phyloP scores from a whole-genome alignment of 2,797 vertebrate species.

The Gadopsis marmoratus region DNA sequence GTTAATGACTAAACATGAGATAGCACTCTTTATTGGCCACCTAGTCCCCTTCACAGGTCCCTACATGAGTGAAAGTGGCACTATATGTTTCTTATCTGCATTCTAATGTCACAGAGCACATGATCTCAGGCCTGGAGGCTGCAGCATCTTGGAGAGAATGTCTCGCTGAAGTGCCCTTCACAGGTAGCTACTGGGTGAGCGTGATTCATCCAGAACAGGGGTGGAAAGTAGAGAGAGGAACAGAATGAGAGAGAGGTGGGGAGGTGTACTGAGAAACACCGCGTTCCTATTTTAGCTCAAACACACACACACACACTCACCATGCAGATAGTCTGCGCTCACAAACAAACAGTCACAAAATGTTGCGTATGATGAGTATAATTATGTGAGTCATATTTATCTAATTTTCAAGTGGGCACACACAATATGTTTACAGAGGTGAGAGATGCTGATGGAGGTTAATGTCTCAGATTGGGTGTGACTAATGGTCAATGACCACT shows the following conservation, averaged over 20 bases:
- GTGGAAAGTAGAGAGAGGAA: neutral
- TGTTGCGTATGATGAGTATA: slow-evolving; percentile 31
- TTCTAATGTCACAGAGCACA: slow-evolving; percentile 29
- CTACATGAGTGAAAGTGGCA: slow-evolving; percentile 18
- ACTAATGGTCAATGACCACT: slow-evolving; percentile 51
- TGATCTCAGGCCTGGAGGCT: slow-evolving; percentile 26
- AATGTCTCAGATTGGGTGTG: slow-evolving; percentile 49
- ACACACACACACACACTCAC: neutral
- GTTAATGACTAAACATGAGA: slow-evolving; percentile 1
- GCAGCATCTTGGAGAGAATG: slow-evolving; percentile 32
- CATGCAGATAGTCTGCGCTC: neutral
- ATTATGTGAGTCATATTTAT: slow-evolving; percentile 42
- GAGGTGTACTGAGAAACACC: neutral
- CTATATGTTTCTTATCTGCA: neutral
- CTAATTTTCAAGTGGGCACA: slow-evolving; percentile 33
- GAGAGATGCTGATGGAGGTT: slow-evolving; percentile 51
- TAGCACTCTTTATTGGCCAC: neutral
- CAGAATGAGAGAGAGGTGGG: neutral
- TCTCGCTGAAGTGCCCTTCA: slow-evolving; percentile 43
- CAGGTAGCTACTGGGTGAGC: slow-evolving; percentile 35
- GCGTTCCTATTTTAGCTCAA: slow-evolving; percentile 1
- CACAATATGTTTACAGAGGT: slow-evolving; percentile 6
- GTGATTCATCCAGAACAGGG: slow-evolving; percentile 37
- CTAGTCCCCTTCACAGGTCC: neutral
- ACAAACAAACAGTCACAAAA: slow-evolving; percentile 35